Evolutionary conservation across 2,113 vertebrate species (phyloP), one percentile per base, ranked within the genome.

Genomic region (Myodes glareolus): DNA sequence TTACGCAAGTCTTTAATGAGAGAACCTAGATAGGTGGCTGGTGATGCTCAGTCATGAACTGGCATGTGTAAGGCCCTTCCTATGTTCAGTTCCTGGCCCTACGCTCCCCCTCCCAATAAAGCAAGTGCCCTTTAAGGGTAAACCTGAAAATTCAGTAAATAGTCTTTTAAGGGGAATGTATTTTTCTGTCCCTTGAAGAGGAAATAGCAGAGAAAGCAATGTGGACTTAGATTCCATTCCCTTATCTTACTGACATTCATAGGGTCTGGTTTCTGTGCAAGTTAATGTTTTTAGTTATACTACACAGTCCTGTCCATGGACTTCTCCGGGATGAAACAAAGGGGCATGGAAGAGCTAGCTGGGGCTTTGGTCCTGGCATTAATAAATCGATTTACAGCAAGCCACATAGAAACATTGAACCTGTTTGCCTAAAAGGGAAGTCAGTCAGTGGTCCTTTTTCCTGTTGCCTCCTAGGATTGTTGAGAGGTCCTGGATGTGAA

Each of bases 1-100:
- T 67, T 47, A 77, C 67, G 96, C 12, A 90, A 39, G 29, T 95
- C 47, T 95, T 94, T 63, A 95, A 21, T 93, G 52, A 96, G 95
- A 75, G 45, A 31, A 39, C 27, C 3, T 42, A 65, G 81, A 8
- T 65, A 63, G n/a, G 39, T 63, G n/a, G 36, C 52, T 84, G 55
- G 55, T 61, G 27, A 42, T 33, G 63, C 31, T 50, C 65, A 87
- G 65, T 87, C 42, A 33, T 87, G 65, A 42, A 36, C 84, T 36
- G 67, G 63, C 63, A 67, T 14, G 17, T 70, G 65, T 52, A 33
- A 87, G 63, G 19, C 31, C 19, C 6, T 50, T 61, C 14, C 39
- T 45, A 9, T n/a, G 31, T 29, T 88, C 47, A 72, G 25, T n/a
- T 7, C 52, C 55, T 61, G 16, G 17, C 19, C 33, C 3, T 31